phyloP scores from a whole-genome alignment of 2,797 vertebrate species.

The Ctenopoma kingsleyae region DNA sequence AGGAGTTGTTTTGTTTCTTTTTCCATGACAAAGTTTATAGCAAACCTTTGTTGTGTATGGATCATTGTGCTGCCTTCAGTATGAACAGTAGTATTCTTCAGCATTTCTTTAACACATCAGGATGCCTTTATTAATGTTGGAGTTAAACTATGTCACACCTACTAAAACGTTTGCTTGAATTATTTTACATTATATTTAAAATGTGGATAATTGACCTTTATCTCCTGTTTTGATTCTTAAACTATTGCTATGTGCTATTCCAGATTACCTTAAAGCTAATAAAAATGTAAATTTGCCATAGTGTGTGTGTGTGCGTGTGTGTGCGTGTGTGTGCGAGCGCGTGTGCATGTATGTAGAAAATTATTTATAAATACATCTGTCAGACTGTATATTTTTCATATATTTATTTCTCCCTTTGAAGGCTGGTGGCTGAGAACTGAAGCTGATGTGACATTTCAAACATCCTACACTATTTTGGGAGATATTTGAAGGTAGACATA shows the following conservation, averaged over 20 bases:
- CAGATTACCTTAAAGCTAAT: constrained; percentile 75
- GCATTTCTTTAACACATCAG: not conserved
- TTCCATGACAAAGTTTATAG: not conserved
- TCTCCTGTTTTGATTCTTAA: constrained; percentile 50
- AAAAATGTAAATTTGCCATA: constrained; percentile 81
- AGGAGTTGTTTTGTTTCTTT: constrained; percentile 40
- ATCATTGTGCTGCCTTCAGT: not conserved
- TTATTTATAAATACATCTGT: constrained; percentile 67
- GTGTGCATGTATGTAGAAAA: constrained; percentile 39
- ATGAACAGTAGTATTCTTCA: not conserved
- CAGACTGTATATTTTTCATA: constrained; percentile 63
- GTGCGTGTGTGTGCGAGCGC: constrained; percentile 41
- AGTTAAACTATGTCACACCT: constrained; percentile 11
- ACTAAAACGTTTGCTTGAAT: constrained; percentile 26
- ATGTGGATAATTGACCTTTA: constrained; percentile 57
- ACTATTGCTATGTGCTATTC: constrained; percentile 63
- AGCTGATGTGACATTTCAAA: constrained; percentile 75
- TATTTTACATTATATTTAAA: constrained; percentile 50
- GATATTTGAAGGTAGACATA: constrained; percentile 66
- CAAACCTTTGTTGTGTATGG: not conserved
- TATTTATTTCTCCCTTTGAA: constrained; percentile 69
- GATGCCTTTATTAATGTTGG: constrained; percentile 14
- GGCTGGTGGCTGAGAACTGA: constrained; percentile 58
- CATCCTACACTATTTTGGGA: constrained; percentile 66
- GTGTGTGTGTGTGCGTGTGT: constrained; percentile 5